A percentile compares a stretch with the other conserved stretches of the same genome.
Conservation (phyloP, 2,888 invertebrate species). For the Dynastes tityus region DNA sequence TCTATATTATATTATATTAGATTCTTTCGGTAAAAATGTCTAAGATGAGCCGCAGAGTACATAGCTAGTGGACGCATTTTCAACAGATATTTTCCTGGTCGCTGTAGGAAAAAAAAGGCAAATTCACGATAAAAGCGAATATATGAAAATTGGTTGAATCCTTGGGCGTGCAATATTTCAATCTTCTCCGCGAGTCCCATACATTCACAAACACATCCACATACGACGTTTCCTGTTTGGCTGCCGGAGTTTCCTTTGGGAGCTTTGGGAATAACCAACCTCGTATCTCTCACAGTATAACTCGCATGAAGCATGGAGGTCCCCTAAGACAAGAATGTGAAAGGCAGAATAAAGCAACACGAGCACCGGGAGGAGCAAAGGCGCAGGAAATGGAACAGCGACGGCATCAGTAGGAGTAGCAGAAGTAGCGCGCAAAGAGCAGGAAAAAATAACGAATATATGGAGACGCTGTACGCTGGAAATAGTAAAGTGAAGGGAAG, state of each 20-base stretch:
- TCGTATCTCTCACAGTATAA: constrained; percentile 62
- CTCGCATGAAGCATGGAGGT: constrained; percentile 68
- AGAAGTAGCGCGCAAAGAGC: constrained; percentile 62
- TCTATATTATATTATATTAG: no score
- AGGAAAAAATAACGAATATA: constrained; percentile 68
- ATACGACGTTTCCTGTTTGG: constrained; percentile 69
- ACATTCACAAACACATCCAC: constrained; percentile 52
- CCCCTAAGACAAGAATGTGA: constrained; percentile 69
- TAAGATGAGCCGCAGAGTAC: neutral
- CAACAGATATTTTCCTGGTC: constrained; percentile 57
- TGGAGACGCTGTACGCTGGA: constrained; percentile 56
- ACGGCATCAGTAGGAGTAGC: constrained; percentile 15
- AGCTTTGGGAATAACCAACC: constrained; percentile 67
- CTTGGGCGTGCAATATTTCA: constrained; percentile 70
- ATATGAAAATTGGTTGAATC: constrained; percentile 70
- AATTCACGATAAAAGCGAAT: constrained; percentile 64
- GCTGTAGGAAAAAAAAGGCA: constrained; percentile 55
- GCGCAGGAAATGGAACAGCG: constrained; percentile 64
- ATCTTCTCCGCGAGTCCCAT: constrained; percentile 65
- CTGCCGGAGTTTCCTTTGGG: constrained; percentile 62
- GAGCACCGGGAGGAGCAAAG: constrained; percentile 32
- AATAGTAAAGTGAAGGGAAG: constrained; percentile 62
- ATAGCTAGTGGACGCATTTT: constrained; percentile 25
- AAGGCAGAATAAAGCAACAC: constrained; percentile 66
- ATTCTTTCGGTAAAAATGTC: no score